phyloP scores from a whole-genome alignment of 2,797 vertebrate species.

The Parauchenoglanis ngamensis region DNA sequence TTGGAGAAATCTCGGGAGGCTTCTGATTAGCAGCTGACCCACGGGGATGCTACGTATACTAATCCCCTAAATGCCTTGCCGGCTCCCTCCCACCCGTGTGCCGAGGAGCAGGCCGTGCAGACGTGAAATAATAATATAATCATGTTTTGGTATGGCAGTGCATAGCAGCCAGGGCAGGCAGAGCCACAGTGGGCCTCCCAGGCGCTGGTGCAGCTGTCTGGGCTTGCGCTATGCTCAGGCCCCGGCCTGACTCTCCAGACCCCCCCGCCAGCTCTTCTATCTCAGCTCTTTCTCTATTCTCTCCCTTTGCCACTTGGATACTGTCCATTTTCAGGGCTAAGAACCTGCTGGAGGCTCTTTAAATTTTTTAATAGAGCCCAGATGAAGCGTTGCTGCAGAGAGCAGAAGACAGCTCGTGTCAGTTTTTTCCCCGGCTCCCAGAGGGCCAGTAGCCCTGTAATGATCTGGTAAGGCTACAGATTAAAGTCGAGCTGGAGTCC shows the following conservation, averaged over 20 bases:
- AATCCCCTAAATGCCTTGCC: slow-evolving; percentile 89
- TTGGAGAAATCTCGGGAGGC: slow-evolving; percentile 88
- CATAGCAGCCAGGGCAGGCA: slow-evolving; percentile 75
- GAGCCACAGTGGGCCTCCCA: slow-evolving; percentile 68
- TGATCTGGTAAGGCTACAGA: slow-evolving; percentile 66
- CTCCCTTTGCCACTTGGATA: slow-evolving; percentile 58
- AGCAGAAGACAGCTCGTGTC: slow-evolving; percentile 66
- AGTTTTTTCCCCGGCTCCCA: slow-evolving; percentile 63
- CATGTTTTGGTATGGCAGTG: slow-evolving; percentile 79
- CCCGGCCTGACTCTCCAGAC: slow-evolving; percentile 48
- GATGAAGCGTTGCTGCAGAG: slow-evolving; percentile 63
- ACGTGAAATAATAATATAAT: slow-evolving; percentile 88
- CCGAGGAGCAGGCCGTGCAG: slow-evolving; percentile 77
- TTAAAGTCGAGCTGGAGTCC: slow-evolving; percentile 62
- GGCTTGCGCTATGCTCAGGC: slow-evolving; percentile 48
- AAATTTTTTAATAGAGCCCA: slow-evolving; percentile 66
- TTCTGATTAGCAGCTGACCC: slow-evolving; percentile 99
- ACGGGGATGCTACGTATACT: slow-evolving; percentile 88
- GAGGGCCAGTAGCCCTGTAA: slow-evolving; percentile 65
- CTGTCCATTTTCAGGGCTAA: slow-evolving; percentile 66
- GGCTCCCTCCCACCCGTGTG: slow-evolving; percentile 73
- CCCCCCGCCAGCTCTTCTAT: slow-evolving; percentile 54
- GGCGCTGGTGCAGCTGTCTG: slow-evolving; percentile 58
- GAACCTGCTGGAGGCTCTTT: slow-evolving; percentile 65
- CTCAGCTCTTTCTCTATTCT: slow-evolving; percentile 52